Conservation (phyloP, 2,797 vertebrate genomes). For the Diplodus sargus region DNA sequence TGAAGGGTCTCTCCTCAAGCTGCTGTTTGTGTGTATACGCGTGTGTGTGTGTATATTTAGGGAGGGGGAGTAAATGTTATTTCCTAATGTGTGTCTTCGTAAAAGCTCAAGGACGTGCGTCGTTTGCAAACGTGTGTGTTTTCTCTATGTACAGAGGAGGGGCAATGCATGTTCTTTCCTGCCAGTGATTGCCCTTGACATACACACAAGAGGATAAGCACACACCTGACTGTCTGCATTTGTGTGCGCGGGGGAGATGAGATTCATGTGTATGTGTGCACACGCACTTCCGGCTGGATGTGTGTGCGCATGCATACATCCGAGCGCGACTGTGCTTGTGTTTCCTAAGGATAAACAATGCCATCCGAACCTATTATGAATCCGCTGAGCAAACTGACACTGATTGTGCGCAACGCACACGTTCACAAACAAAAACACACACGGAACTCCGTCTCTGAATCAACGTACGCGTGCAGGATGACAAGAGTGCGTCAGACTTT, state of each 20-base stretch:
- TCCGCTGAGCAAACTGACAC: constrained; percentile 61
- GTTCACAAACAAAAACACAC: constrained; percentile 51
- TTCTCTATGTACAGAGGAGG: constrained; percentile 34
- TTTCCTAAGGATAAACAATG: constrained; percentile 73
- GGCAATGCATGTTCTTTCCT: constrained; percentile 60
- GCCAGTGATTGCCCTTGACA: constrained; percentile 77
- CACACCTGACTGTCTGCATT: constrained; percentile 65
- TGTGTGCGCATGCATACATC: background rate
- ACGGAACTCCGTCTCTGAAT: constrained; percentile 40
- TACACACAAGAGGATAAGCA: constrained; percentile 63
- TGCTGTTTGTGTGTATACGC: constrained; percentile 9
- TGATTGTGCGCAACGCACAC: constrained; percentile 45
- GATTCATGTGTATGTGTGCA: constrained; percentile 16
- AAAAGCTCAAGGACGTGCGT: constrained; percentile 64
- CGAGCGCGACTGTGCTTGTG: constrained; percentile 1
- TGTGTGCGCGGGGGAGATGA: constrained; percentile 38
- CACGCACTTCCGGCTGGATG: background rate
- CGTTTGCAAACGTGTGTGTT: constrained; percentile 38
- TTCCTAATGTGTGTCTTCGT: constrained; percentile 35
- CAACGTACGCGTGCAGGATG: constrained; percentile 39
- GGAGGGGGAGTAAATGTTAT: constrained; percentile 49
- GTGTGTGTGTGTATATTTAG: background rate
- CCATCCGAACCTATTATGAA: constrained; percentile 63
- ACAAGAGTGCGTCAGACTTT: constrained; percentile 54
- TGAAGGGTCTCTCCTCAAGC: constrained; percentile 55